These are phyloP conservation scores for Caenorhabditis sinica DNA, from an alignment of 2,888 invertebrate species.

Conservation along the genomic window DNA sequence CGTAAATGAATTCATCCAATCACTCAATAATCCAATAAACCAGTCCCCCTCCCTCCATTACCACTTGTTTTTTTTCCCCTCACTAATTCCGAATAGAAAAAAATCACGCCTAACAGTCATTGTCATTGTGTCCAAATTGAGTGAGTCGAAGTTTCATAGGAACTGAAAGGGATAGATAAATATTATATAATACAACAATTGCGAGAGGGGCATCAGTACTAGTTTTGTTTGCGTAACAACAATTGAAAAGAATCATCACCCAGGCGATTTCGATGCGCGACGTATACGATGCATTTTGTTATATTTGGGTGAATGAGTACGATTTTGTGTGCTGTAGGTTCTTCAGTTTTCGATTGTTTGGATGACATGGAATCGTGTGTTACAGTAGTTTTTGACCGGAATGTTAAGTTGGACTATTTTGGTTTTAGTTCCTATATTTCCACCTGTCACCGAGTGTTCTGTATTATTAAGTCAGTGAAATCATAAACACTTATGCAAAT, in stretches of 20 bases:
- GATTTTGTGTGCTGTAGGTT: conserved; percentile 14
- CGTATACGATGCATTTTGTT: conserved; percentile 35
- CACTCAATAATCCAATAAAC: conserved; percentile 16
- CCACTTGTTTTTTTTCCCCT: conserved; percentile 21
- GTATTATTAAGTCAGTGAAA: background rate
- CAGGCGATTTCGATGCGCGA: conserved; percentile 45
- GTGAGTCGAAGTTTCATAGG: conserved; percentile 45
- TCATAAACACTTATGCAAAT: conserved; percentile 49
- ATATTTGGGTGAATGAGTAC: conserved; percentile 40
- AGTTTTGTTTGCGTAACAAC: conserved; percentile 67
- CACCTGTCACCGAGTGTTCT: conserved; percentile 4
- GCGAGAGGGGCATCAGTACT: conserved; percentile 51
- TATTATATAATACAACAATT: conserved; percentile 57
- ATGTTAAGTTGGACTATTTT: background rate
- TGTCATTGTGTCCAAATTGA: background rate
- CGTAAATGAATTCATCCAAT: background rate
- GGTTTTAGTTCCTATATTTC: background rate
- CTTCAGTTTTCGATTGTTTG: conserved; percentile 21
- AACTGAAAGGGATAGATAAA: conserved; percentile 58
- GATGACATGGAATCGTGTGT: background rate
- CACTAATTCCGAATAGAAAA: background rate
- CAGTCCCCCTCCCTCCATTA: conserved; percentile 12
- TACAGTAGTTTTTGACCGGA: background rate
- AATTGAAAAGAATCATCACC: conserved; percentile 53
- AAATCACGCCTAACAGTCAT: background rate